Evolutionary conservation across 92 coral and sea anemone genomes (phyloP).

Genomic region (Palythoa grandiflora): DNA sequence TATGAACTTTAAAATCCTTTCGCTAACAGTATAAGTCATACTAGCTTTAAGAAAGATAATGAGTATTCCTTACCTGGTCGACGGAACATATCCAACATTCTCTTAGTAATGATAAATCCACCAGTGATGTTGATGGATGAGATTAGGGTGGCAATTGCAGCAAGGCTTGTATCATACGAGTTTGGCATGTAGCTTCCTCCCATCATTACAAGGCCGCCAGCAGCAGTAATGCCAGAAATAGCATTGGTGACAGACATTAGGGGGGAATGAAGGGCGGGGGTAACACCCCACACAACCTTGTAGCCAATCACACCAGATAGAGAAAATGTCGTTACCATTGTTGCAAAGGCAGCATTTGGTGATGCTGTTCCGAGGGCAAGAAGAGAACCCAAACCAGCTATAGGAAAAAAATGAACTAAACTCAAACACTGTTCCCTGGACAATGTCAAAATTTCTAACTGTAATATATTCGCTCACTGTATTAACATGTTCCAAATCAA

Average conservation of each 20-base stretch:
- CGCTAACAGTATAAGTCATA: too few relatives aligned
- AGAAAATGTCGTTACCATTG: slow-evolving; percentile 99
- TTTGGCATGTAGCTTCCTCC: slow-evolving; percentile 89
- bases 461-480: too few relatives aligned
- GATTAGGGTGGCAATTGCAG: slow-evolving; percentile 89
- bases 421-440: background rate
- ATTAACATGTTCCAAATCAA: too few relatives aligned
- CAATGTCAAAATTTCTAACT: background rate
- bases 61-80: slow-evolving; percentile 81
- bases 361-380: slow-evolving; percentile 86
- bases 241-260: slow-evolving; percentile 99
- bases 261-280: slow-evolving; percentile 98
- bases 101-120: slow-evolving; percentile 97
- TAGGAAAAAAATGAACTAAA: slow-evolving; percentile 19
- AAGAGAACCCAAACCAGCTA: slow-evolving; percentile 88
- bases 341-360: slow-evolving; percentile 96
- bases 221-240: slow-evolving; percentile 98
- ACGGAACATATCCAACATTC: slow-evolving; percentile 99
- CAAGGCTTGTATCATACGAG: slow-evolving; percentile 86
- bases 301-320: slow-evolving; percentile 99
- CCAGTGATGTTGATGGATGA: slow-evolving; percentile 98
- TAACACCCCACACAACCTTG: slow-evolving; percentile 99
- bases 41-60: background rate
- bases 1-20: too few relatives aligned
- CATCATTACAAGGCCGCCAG: slow-evolving; percentile 98